Conservation (phyloP, 2,113 vertebrate species). For the Tupaia chinensis region DNA sequence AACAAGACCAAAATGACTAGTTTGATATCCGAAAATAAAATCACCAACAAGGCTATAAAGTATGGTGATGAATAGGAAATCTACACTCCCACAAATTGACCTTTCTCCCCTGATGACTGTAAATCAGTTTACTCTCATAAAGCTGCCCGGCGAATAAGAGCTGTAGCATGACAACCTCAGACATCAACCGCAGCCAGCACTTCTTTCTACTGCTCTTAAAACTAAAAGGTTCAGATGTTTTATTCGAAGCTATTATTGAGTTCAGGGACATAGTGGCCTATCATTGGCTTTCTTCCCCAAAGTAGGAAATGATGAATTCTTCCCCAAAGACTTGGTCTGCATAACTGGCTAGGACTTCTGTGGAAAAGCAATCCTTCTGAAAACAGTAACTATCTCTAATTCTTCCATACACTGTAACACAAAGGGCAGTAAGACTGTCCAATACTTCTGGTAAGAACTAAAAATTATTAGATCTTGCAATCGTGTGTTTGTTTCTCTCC, state of each 20-base stretch:
- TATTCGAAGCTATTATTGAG: conserved; percentile 52
- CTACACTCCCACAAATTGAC: conserved; percentile 50
- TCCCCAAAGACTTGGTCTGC: background rate
- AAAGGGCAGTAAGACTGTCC: background rate
- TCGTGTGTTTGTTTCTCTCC: background rate
- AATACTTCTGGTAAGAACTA: background rate
- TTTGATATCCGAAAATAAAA: conserved; percentile 69
- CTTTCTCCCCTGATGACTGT: conserved; percentile 43
- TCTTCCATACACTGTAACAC: background rate
- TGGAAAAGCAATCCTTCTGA: conserved; percentile 5
- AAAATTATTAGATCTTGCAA: background rate
- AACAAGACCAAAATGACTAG: conserved; percentile 65
- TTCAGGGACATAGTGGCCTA: background rate
- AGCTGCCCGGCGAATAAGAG: conserved; percentile 51
- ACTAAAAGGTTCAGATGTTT: background rate
- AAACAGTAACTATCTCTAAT: conserved; percentile 36
- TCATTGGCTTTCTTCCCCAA: background rate
- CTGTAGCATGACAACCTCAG: background rate
- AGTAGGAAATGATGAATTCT: conserved; percentile 47
- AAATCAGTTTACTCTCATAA: conserved; percentile 42
- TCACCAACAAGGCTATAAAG: conserved; percentile 36
- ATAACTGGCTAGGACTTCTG: background rate
- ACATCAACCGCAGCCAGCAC: background rate
- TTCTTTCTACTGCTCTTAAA: background rate
- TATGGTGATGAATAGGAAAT: conserved; percentile 27